These are phyloP conservation scores for Leucophenga maculata DNA, from an alignment of 2,888 invertebrate genomes.

Conservation along the genomic window DNA sequence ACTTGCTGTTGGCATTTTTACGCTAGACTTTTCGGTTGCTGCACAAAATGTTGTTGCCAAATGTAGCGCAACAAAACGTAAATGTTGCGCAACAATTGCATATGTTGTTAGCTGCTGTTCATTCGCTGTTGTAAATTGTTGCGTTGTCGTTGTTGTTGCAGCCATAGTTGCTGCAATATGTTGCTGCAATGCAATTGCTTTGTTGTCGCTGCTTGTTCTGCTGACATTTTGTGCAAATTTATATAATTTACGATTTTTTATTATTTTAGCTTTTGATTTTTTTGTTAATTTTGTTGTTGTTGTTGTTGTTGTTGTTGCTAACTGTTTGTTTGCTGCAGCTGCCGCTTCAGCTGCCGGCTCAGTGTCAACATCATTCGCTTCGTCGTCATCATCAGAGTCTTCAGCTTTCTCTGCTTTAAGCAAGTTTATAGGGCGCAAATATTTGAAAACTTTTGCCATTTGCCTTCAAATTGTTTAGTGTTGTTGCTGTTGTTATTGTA, in stretches of 20 bases:
- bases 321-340: slow-evolving; percentile 24
- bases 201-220: neutral
- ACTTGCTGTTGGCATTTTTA: slow-evolving; percentile 6
- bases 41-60: slow-evolving; percentile 14
- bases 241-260: neutral
- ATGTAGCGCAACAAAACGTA: slow-evolving; percentile 13
- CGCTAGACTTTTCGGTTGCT: slow-evolving; percentile 28
- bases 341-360: slow-evolving; percentile 33
- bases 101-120: slow-evolving; percentile 18
- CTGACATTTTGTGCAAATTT: neutral
- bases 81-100: slow-evolving; percentile 18
- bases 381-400: slow-evolving; percentile 53
- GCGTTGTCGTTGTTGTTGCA: slow-evolving; percentile 18
- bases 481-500: slow-evolving; percentile 27
- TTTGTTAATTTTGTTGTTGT: neutral
- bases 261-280: slow-evolving; percentile 4
- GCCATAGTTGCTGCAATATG: slow-evolving; percentile 21
- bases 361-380: slow-evolving; percentile 44
- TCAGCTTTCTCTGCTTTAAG: slow-evolving; percentile 48
- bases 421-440: slow-evolving; percentile 12
- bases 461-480: slow-evolving; percentile 36
- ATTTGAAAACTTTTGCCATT: slow-evolving; percentile 54
- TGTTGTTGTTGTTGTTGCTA: slow-evolving; percentile 14
- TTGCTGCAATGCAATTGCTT: neutral
- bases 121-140: slow-evolving; percentile 37